Conservation (phyloP, 2,888 invertebrate species). For the Apamea crenata region DNA sequence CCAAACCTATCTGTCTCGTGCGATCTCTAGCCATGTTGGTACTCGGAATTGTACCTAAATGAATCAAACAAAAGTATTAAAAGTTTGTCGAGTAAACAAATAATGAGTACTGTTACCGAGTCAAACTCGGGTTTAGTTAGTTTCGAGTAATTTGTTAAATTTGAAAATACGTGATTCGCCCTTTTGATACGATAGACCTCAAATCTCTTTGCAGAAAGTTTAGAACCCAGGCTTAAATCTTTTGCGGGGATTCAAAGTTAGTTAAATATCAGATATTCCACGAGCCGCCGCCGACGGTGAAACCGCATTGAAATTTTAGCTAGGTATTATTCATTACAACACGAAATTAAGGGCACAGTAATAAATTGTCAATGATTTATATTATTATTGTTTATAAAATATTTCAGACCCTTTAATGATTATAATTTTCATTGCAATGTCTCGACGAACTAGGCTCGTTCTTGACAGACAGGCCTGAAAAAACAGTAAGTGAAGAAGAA, state of each 20-base stretch:
- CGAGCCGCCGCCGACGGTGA: constrained; percentile 30
- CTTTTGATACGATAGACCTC: constrained; percentile 72
- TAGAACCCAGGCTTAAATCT: constrained; percentile 70
- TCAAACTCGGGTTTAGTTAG: constrained; percentile 32
- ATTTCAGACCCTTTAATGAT: not conserved
- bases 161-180: constrained; percentile 65
- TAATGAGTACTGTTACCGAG: constrained; percentile 37
- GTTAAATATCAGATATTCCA: constrained; percentile 64
- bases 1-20: not conserved
- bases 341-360: constrained; percentile 32
- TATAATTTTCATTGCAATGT: not conserved
- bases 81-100: constrained; percentile 26
- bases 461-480: not conserved
- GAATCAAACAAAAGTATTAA: constrained; percentile 15
- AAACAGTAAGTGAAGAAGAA: not conserved
- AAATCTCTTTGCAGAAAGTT: constrained; percentile 74
- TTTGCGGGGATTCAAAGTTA: constrained; percentile 73
- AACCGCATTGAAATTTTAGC: constrained; percentile 60
- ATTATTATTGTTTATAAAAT: not conserved
- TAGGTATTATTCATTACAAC: constrained; percentile 49
- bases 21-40: not conserved
- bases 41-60: not conserved
- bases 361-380: constrained; percentile 28
- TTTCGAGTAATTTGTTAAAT: constrained; percentile 53
- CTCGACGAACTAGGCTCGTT: not conserved